Conservation (phyloP, 2,888 invertebrate species). For the Apamea sordens region DNA sequence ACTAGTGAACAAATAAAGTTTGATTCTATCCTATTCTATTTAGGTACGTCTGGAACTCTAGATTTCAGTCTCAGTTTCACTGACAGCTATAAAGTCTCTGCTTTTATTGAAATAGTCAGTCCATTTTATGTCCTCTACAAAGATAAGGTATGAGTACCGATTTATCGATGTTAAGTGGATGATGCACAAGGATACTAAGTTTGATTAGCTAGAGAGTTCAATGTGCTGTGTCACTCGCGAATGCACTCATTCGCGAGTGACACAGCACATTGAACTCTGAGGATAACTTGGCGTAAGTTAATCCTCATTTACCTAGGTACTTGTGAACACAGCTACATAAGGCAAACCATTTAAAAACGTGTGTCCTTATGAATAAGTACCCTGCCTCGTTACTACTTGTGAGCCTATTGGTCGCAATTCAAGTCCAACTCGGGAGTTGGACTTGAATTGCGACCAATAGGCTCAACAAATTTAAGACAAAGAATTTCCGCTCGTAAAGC, state of each 20-base stretch:
- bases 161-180: background rate
- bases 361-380: background rate
- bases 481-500: too few species aligned
- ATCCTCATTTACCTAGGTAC: background rate
- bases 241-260: too few species aligned
- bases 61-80: background rate
- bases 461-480: too few species aligned
- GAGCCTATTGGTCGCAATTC: background rate
- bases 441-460: too few species aligned
- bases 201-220: slow-evolving; percentile 6
- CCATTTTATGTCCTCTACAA: background rate
- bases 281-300: background rate
- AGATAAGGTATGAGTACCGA: background rate
- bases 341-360: background rate
- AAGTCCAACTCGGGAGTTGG: too few species aligned
- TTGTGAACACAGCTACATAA: background rate
- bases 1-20: background rate
- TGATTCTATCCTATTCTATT: background rate
- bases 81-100: background rate
- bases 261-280: too few species aligned
- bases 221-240: background rate
- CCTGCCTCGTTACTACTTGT: background rate
- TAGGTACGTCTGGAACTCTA: too few species aligned
- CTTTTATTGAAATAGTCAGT: background rate
- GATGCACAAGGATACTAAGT: background rate